These are phyloP conservation scores for Sycophila texana DNA, from an alignment of 2,888 invertebrate genomes.

Conservation along the genomic window DNA sequence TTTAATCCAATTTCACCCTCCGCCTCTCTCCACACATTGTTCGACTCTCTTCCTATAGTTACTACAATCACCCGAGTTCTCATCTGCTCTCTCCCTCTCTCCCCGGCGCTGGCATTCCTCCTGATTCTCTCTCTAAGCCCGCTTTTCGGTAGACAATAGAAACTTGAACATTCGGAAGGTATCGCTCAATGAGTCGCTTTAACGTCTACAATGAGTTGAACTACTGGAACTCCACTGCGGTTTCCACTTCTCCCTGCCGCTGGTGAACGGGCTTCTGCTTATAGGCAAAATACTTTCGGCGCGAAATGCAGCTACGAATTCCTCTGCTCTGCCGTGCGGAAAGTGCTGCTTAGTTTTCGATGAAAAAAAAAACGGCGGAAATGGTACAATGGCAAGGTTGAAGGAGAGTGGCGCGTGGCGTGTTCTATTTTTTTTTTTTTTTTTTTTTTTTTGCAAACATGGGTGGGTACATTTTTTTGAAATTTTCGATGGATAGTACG, in stretches of 20 bases:
- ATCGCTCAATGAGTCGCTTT: conserved; percentile 57
- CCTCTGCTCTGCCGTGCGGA: not conserved
- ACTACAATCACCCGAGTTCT: conserved; percentile 11
- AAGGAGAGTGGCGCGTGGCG: not conserved
- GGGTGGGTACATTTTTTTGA: not conserved
- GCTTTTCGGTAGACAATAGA: conserved; percentile 52
- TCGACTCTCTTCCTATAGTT: conserved; percentile 16
- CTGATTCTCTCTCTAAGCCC: conserved; percentile 15
- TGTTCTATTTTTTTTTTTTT: too few relatives aligned
- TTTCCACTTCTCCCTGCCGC: conserved; percentile 7
- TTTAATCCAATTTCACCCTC: conserved; percentile 26
- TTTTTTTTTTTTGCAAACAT: not conserved
- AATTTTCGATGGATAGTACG: not conserved
- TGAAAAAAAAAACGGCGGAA: not conserved
- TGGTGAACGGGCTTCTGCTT: conserved; percentile 24
- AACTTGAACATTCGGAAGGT: conserved; percentile 55
- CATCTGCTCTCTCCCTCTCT: conserved; percentile 37
- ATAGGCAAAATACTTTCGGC: conserved; percentile 49
- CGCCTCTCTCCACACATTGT: conserved; percentile 9
- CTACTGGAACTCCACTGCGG: conserved; percentile 48
- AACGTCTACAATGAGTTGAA: conserved; percentile 55
- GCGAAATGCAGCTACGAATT: conserved; percentile 16
- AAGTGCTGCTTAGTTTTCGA: conserved; percentile 37
- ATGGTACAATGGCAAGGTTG: not conserved
- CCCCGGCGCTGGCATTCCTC: not conserved